Evolutionary conservation across 1,140 invertebrate species (phyloP), one percentile per base, ranked within the genome.

Genomic region (Drosophila malerkotliana): DNA sequence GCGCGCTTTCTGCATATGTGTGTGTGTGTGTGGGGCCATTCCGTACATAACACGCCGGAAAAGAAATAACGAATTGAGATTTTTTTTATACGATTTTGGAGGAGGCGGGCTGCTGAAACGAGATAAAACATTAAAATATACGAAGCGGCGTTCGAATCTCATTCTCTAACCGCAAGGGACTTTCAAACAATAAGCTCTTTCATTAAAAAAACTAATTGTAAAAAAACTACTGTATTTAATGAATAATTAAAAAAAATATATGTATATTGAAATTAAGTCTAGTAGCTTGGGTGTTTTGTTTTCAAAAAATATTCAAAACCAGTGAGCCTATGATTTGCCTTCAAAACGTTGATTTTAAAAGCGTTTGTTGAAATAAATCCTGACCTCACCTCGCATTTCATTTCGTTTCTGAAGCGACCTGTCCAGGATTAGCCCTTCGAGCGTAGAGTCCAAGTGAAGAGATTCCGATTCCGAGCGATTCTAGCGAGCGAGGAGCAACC

Each of bases 21-120:
- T 48, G 9, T 48, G 56, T 64, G 37, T 68, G 68, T 44, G 39
- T 41, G 39, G 44, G 44, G 44, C 18, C 9, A 21, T 53, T 55
- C 28, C 28, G 58, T 73, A 62, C 72, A 77, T 76, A 76, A 77
- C 63, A 77, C 57, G 79, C 72, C 67, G 67, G 67, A 71, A 80
- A 66, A 81, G 37, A 73, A 51, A 60, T 56, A 63, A 62, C 28
- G 47, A 67, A 34, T 48, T 41, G 9, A 18, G 14, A 37, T 21
- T 28, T 61, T 39, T 64, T 56, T 48, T 28, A 4, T 55, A 37
- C 21, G 21, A 21, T 51, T 68, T 49, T 55, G 45, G 14, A 12
- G 41, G 32, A 49, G 63, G 63, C 41, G 66, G 66, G 30, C 30
- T 28, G 21, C 44, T 48, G 4, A 63, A 47, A 14, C 14, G 64